These are phyloP conservation scores for Arvicanthis niloticus DNA, from an alignment of 2,113 vertebrate genomes.

Conservation along the genomic window DNA sequence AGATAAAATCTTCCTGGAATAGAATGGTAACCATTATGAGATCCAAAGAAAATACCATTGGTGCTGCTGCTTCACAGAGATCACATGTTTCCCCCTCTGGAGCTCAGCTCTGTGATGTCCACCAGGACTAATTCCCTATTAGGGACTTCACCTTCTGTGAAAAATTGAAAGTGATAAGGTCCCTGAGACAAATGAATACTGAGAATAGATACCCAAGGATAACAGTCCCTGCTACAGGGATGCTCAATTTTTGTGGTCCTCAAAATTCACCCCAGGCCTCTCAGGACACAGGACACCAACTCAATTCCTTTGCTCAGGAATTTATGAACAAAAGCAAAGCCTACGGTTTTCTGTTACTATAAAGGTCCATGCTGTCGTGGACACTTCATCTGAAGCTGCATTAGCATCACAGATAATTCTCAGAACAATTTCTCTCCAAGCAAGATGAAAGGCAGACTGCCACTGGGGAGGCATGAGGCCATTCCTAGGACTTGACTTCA, in stretches of 20 bases:
- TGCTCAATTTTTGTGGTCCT: not conserved
- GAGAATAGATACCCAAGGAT: not conserved
- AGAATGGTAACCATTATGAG: not conserved
- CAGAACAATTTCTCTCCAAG: not conserved
- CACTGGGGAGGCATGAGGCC: not conserved
- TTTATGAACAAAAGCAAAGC: not conserved
- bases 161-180: not conserved
- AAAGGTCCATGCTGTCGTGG: not conserved
- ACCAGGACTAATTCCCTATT: not conserved
- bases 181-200: not conserved
- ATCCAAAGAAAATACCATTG: not conserved
- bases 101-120: not conserved
- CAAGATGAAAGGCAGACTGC: slow-evolving; percentile 7
- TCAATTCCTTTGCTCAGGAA: not conserved
- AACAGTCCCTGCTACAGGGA: not conserved
- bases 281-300: not conserved
- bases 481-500: not conserved
- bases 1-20: not conserved
- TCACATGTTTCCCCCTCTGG: not conserved
- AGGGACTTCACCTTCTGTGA: not conserved
- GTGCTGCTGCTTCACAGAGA: not conserved
- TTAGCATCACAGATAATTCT: not conserved
- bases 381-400: not conserved
- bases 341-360: not conserved
- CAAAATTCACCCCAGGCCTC: not conserved